Evolutionary conservation across 2,888 invertebrate genomes (phyloP).

Genomic region (Petrolisthes manimaculis): DNA sequence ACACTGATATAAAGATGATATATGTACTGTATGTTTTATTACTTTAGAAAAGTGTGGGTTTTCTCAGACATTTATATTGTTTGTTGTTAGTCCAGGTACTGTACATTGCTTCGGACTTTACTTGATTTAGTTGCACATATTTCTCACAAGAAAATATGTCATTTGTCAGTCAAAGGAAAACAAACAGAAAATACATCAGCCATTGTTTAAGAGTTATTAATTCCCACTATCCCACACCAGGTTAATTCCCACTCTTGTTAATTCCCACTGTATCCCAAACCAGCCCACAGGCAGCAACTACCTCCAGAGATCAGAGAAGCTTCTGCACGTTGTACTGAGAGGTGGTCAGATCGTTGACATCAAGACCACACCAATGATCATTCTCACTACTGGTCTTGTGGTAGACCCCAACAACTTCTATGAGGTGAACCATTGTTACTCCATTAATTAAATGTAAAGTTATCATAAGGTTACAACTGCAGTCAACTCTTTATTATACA

Average conservation of each 20-base stretch:
- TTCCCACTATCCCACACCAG: neutral
- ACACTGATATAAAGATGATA: neutral
- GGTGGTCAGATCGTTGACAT: conserved; percentile 41
- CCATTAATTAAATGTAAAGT: neutral
- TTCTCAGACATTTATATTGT: neutral
- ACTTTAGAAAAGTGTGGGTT: neutral
- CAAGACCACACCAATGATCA: conserved; percentile 47
- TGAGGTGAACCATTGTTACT: conserved; percentile 28
- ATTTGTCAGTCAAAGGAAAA: too few species aligned
- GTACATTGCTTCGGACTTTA: neutral
- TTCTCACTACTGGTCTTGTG: conserved; percentile 44
- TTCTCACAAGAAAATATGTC: too few species aligned
- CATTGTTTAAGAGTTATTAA: neutral
- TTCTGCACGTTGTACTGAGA: conserved; percentile 45
- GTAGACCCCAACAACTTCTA: conserved; percentile 40
- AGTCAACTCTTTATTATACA: too few species aligned
- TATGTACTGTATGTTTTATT: neutral
- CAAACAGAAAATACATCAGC: neutral
- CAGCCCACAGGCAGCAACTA: conserved; percentile 54
- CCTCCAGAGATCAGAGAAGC: conserved; percentile 33
- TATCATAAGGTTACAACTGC: too few species aligned
- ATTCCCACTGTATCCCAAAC: neutral
- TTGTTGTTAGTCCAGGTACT: neutral
- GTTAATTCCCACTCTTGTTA: too few species aligned
- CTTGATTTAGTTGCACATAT: too few species aligned